Percentiles rank a stretch among this genome's conserved stretches.
Conservation (phyloP, 1,140 invertebrate species). For the Pinna nobilis region DNA sequence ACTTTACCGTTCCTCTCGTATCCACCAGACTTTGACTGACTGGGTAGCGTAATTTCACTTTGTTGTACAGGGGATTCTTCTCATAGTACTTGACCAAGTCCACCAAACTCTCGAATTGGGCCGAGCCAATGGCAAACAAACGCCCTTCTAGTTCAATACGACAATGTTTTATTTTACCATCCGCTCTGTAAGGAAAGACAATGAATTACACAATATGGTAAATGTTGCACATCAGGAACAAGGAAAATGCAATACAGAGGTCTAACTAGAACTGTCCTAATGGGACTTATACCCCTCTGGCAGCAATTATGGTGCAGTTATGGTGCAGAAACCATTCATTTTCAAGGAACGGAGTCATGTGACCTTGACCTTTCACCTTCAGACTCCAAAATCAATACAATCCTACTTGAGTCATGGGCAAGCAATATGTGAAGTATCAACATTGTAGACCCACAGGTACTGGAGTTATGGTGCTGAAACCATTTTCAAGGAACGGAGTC, state of each 20-base stretch:
- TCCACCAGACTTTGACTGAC: conserved; percentile 88
- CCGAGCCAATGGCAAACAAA: conserved; percentile 90
- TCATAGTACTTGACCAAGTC: conserved; percentile 94
- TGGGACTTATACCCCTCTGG: too few relatives aligned
- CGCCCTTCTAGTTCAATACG: conserved; percentile 93
- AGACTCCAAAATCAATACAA: too few relatives aligned
- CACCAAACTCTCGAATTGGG: conserved; percentile 95
- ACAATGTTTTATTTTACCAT: conserved; percentile 96
- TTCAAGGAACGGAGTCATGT: too few relatives aligned
- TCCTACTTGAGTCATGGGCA: too few relatives aligned
- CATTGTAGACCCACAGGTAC: too few relatives aligned
- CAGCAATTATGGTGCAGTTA: too few relatives aligned
- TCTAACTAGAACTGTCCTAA: background rate
- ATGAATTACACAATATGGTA: background rate
- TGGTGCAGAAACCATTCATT: too few relatives aligned
- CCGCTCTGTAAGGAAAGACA: conserved; percentile 80
- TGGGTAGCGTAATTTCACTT: conserved; percentile 89
- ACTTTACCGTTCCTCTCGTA: conserved; percentile 81
- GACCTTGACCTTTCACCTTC: too few relatives aligned
- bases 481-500: too few relatives aligned
- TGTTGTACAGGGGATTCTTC: conserved; percentile 91
- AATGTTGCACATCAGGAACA: background rate
- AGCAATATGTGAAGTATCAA: too few relatives aligned
- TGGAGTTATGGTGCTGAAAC: too few relatives aligned
- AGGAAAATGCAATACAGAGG: background rate